These are phyloP conservation scores for Isichthys henryi DNA, from an alignment of 2,113 vertebrate genomes.

Conservation along the genomic window DNA sequence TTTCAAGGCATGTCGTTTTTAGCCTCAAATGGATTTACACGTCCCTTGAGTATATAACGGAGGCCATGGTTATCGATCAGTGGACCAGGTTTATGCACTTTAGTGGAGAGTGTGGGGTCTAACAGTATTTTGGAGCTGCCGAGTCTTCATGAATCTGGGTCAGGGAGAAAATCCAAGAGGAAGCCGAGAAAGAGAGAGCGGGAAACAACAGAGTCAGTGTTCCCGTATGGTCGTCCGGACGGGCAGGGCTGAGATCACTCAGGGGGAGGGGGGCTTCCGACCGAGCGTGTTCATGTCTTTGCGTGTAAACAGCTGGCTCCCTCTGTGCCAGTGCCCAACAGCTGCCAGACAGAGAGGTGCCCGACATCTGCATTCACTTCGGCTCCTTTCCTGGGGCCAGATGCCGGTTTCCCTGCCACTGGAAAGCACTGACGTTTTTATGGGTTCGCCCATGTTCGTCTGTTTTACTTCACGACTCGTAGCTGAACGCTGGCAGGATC, in stretches of 20 bases:
- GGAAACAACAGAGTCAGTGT: neutral
- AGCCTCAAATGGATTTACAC: neutral
- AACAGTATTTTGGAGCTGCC: neutral
- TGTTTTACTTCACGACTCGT: neutral
- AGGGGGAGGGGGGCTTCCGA: neutral
- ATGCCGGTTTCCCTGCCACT: slow-evolving; percentile 29
- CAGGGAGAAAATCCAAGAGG: neutral
- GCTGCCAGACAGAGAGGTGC: slow-evolving; percentile 20
- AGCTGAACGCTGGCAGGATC: neutral
- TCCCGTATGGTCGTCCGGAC: neutral
- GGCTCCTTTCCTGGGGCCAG: slow-evolving; percentile 24
- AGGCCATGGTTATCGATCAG: neutral
- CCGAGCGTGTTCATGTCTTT: slow-evolving; percentile 25
- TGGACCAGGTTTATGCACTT: neutral
- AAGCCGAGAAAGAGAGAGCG: neutral
- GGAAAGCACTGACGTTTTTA: slow-evolving; percentile 19
- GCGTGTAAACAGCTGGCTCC: slow-evolving; percentile 42
- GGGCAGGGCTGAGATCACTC: neutral
- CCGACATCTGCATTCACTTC: slow-evolving; percentile 26
- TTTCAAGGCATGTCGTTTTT: neutral
- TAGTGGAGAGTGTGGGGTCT: neutral
- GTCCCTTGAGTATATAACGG: neutral
- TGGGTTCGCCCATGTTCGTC: neutral
- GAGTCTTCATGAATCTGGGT: neutral
- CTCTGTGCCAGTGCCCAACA: slow-evolving; percentile 23